Conservation (phyloP, 2,888 invertebrate genomes). For the Melinopterus prodromus region DNA sequence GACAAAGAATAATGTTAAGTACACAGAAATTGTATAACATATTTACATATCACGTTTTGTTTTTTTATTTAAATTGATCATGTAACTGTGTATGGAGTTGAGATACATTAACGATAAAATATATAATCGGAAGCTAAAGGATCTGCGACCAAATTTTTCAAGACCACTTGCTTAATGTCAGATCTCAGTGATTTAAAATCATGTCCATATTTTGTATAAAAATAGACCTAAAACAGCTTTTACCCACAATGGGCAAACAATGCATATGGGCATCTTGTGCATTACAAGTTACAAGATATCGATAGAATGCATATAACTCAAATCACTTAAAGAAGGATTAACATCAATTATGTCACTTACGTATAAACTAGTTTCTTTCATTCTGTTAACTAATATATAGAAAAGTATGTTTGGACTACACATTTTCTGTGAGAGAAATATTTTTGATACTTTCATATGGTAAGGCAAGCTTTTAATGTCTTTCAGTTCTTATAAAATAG, state of each 20-base stretch:
- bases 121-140: neutral
- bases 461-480: constrained; percentile 32
- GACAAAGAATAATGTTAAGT: neutral
- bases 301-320: neutral
- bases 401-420: constrained; percentile 28
- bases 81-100: constrained; percentile 12
- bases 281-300: neutral
- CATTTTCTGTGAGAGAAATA: constrained; percentile 57
- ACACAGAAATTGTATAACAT: neutral
- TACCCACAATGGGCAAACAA: neutral
- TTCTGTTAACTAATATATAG: constrained; percentile 9
- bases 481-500: constrained; percentile 26
- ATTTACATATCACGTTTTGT: constrained; percentile 14
- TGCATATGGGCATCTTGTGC: neutral
- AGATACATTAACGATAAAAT: constrained; percentile 6
- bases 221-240: constrained; percentile 8
- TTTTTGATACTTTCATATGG: constrained; percentile 68
- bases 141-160: neutral
- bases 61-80: constrained; percentile 11
- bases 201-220: neutral
- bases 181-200: no score
- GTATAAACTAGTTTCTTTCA: constrained; percentile 7
- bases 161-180: neutral
- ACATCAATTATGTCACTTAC: constrained; percentile 8
- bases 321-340: constrained; percentile 10